phyloP scores from a whole-genome alignment of 2,797 vertebrate species.

The Mionectes olivaceus region DNA sequence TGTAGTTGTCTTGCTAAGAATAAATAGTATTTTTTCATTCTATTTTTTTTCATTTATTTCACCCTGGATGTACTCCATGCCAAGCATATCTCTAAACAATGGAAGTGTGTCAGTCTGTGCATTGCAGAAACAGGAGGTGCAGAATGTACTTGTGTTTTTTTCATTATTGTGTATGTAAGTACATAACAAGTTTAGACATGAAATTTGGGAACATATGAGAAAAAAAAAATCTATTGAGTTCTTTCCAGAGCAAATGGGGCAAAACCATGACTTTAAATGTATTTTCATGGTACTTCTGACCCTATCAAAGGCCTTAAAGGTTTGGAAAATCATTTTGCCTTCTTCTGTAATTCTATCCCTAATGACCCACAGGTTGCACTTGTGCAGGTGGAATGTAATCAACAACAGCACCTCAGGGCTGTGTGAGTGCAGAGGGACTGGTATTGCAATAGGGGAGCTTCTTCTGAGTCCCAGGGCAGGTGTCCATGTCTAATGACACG shows the following conservation, averaged over 20 bases:
- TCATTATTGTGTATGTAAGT: not conserved
- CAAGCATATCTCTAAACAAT: not conserved
- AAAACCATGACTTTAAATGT: not conserved
- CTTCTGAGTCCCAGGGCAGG: not conserved
- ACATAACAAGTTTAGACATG: not conserved
- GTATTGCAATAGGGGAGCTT: not conserved
- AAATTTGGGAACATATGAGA: not conserved
- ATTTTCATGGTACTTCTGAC: not conserved
- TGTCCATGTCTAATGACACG: too few relatives aligned
- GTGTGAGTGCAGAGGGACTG: not conserved
- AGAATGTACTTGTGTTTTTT: not conserved
- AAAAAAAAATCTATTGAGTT: not conserved
- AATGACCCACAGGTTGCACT: not conserved
- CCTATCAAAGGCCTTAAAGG: not conserved
- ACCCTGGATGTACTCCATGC: not conserved
- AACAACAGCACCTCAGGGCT: not conserved
- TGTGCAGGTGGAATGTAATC: not conserved
- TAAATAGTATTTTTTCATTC: not conserved
- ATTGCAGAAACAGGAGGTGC: not conserved
- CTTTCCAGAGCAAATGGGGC: not conserved
- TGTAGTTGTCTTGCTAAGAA: constrained; percentile 15
- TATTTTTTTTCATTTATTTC: not conserved
- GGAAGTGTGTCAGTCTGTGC: not conserved
- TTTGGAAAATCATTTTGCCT: not conserved
- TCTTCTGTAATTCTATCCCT: not conserved